Conservation (phyloP, 2,888 invertebrate genomes). For the Drosophila pseudotalamancana region DNA sequence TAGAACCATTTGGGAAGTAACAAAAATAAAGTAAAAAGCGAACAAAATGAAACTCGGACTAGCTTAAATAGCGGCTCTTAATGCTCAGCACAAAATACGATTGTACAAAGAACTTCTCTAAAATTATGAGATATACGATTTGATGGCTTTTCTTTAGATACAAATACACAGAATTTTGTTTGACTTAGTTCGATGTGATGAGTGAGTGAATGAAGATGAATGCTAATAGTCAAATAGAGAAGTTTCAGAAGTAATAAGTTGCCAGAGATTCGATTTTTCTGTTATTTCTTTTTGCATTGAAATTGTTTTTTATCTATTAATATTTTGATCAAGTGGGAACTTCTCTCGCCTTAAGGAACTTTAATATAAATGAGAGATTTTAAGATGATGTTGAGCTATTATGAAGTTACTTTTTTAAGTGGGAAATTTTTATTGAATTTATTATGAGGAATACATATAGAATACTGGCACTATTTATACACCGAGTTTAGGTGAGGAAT, state of each 20-base stretch:
- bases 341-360: no score
- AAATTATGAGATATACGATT: constrained; percentile 29
- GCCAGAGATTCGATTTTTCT: no score
- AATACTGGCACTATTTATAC: no score
- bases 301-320: no score
- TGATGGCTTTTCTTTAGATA: constrained; percentile 20
- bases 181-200: background rate
- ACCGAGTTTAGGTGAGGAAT: no score
- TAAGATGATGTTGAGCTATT: no score
- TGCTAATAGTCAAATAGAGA: background rate
- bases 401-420: background rate
- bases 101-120: constrained; percentile 36
- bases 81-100: constrained; percentile 35
- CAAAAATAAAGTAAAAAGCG: constrained; percentile 25
- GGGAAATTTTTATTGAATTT: background rate
- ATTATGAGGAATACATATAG: no score
- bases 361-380: background rate
- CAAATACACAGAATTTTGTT: constrained; percentile 7
- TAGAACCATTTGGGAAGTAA: constrained; percentile 2
- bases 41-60: constrained; percentile 26
- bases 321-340: no score
- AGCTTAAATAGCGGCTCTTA: constrained; percentile 37
- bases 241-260: constrained; percentile 5
- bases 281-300: background rate
- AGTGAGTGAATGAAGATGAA: constrained; percentile 7